Conservation (phyloP, 1,140 invertebrate species). For the Calephelis nemesis region DNA sequence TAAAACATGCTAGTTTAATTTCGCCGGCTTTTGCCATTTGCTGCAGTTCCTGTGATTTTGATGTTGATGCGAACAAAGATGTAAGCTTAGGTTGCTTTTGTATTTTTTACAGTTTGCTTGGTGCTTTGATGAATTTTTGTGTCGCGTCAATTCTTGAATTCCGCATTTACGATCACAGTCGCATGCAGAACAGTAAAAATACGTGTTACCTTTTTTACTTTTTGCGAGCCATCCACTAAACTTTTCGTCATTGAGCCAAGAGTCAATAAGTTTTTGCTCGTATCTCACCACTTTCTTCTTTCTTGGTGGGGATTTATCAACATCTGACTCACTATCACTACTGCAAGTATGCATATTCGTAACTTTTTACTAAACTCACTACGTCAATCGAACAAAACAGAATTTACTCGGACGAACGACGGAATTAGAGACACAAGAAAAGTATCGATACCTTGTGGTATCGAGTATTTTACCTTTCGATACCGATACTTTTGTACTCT, state of each 20-base stretch:
- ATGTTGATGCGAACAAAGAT: background rate
- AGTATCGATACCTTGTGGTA: no score
- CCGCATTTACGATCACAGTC: slow-evolving; percentile 23
- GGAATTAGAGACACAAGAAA: no score
- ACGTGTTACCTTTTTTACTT: slow-evolving; percentile 24
- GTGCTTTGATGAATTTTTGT: background rate
- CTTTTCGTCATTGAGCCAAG: slow-evolving; percentile 20
- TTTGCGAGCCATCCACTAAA: slow-evolving; percentile 18
- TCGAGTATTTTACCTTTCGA: no score
- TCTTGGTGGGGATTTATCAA: slow-evolving; percentile 7
- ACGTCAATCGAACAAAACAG: slow-evolving; percentile 1
- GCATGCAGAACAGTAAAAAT: slow-evolving; percentile 20
- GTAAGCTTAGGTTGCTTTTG: no score
- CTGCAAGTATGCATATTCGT: slow-evolving; percentile 9
- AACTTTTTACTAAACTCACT: slow-evolving; percentile 4
- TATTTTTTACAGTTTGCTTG: background rate
- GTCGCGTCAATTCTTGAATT: slow-evolving; percentile 19
- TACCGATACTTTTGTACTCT: no score
- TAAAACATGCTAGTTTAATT: slow-evolving; percentile 23
- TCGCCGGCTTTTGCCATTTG: slow-evolving; percentile 25
- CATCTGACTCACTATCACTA: background rate
- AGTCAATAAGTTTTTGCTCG: slow-evolving; percentile 12
- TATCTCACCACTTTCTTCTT: slow-evolving; percentile 9
- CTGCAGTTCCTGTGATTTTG: slow-evolving; percentile 21
- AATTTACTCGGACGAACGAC: background rate